phyloP scores from a whole-genome alignment of 2,888 invertebrate genomes.

The Diplolepis rosae region DNA sequence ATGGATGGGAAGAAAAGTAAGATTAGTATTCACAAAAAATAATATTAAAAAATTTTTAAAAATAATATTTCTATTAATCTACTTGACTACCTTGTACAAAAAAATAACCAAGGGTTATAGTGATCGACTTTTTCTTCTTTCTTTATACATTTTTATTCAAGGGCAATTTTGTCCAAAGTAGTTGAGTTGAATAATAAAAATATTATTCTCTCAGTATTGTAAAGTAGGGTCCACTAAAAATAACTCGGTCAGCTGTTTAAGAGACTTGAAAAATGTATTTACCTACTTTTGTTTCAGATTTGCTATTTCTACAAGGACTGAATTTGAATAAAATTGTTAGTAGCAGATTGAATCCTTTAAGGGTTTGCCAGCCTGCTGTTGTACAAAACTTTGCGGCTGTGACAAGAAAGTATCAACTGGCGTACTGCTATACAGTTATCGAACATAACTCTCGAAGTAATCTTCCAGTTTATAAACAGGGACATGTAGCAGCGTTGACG shows the following conservation, averaged over 20 bases:
- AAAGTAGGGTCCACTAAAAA: no score
- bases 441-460: slow-evolving; percentile 85
- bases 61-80: slow-evolving; percentile 2
- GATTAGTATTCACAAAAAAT: no score
- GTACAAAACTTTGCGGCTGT: slow-evolving; percentile 88
- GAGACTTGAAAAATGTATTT: no score
- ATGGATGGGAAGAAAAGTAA: slow-evolving; percentile 85
- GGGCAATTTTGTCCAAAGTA: slow-evolving; percentile 28
- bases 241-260: no score
- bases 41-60: no score
- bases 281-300: slow-evolving; percentile 80
- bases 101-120: neutral
- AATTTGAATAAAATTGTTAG: slow-evolving; percentile 91
- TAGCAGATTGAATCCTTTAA: slow-evolving; percentile 90
- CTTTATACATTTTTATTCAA: slow-evolving; percentile 19
- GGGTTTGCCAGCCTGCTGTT: slow-evolving; percentile 85
- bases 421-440: slow-evolving; percentile 92
- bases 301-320: slow-evolving; percentile 86
- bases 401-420: slow-evolving; percentile 89
- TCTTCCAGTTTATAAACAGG: slow-evolving; percentile 77
- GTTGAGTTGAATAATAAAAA: no score
- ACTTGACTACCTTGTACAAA: no score
- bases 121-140: slow-evolving; percentile 15
- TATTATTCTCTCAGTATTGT: no score
- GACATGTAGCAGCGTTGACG: slow-evolving; percentile 73